A percentile compares a stretch with the other conserved stretches of the same genome.
Conservation (phyloP, 2,888 invertebrate species). For the Apodemia mormo region DNA sequence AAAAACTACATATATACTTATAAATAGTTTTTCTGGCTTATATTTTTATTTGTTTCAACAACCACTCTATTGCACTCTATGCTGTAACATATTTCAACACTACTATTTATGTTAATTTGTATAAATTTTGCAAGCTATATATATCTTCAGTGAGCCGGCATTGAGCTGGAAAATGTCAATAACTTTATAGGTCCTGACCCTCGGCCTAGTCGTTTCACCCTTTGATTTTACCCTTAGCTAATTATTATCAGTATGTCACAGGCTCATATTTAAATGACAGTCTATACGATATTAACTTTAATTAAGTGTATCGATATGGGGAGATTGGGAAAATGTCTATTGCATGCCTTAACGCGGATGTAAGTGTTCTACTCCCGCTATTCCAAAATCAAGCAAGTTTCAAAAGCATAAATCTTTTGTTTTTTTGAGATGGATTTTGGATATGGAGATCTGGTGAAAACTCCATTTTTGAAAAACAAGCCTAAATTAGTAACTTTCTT, state of each 20-base stretch:
- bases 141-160: neutral
- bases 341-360: no score
- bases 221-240: neutral
- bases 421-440: no score
- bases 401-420: no score
- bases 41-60: no score
- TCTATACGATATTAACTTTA: neutral
- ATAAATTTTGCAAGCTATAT: neutral
- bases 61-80: no score
- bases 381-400: no score
- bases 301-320: neutral
- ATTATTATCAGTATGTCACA: constrained; percentile 2
- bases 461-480: no score
- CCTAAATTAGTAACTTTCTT: no score
- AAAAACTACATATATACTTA: no score
- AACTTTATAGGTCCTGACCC: constrained; percentile 1
- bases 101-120: neutral
- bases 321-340: neutral
- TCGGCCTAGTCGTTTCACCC: constrained; percentile 5
- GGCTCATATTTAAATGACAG: neutral
- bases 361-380: no score
- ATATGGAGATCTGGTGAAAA: no score
- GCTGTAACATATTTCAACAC: neutral
- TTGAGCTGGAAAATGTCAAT: constrained; percentile 2
- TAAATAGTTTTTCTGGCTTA: no score